Base-by-base conservation (phyloP, 2,888 invertebrate genomes). In the Apamea sordens region DNA sequence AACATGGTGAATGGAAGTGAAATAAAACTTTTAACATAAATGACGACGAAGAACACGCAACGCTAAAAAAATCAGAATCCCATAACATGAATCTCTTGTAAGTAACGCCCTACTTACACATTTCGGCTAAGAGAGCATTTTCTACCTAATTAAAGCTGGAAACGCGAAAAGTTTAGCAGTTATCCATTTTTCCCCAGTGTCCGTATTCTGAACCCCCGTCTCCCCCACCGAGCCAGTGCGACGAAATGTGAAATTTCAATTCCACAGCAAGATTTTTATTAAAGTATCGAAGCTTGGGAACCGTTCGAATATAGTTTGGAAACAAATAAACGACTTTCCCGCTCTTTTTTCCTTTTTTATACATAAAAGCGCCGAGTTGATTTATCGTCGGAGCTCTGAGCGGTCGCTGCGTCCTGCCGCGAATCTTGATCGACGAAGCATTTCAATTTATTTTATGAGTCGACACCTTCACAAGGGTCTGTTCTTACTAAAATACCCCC, bases 371-470 rank as follows among this genome's bases (percentile, higher is more conserved):
- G 95, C 92, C 91, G 94, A 95, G 93, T 95, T 96, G 96, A 96
- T 96, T 96, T 96, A 96, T 96, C 92, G 94, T 92, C 78, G 91
- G 90, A 91, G 93, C 92, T 88, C 91, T 89, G 91, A 91, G 93
- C 93, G 93, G 91, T 94, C 93, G 92, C 92, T 91, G 90, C 91
- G 94, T 93, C 93, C 93, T 93, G 92, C 93, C 93, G 92, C 93
- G 93, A 93, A 93, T 95, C 94, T 95, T 95, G 95, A 96, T 96
- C 94, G 95, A 94, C 95, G 93, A 92, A 94, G 93, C 94, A 95
- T 95, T 96, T 95, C 95, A 95, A 96, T 96, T 95, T 95, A 95
- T 95, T 96, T 95, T 95, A 95, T 94, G 94, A 95, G 94, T 94
- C 94, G 92, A 95, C 95, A 95, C 95, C 94, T 95, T 94, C 91